A percentile compares a stretch with the other conserved stretches of the same genome.
Conservation (phyloP, 1,140 invertebrate species). For the Hycleus phaleratus region DNA sequence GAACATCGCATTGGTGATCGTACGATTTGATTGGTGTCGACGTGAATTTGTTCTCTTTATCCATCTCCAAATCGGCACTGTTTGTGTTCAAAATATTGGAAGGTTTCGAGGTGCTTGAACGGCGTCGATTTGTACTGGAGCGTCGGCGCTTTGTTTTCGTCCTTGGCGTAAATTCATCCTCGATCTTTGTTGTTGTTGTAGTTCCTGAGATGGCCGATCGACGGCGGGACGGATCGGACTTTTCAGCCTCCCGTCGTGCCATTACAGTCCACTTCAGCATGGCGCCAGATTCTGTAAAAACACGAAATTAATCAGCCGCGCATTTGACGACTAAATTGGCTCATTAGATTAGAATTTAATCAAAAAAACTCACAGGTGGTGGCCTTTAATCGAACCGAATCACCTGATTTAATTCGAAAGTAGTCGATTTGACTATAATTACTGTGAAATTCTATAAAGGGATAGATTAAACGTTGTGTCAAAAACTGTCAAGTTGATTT, state of each 20-base stretch:
- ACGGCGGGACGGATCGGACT: conserved; percentile 14
- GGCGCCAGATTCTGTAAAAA: too few species aligned
- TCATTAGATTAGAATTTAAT: too few species aligned
- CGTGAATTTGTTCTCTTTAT: conserved; percentile 39
- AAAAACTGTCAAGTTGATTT: conserved; percentile 3
- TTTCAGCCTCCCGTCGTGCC: conserved; percentile 22
- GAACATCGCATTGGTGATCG: conserved; percentile 27
- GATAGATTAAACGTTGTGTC: too few species aligned
- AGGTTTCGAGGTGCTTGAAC: conserved; percentile 20
- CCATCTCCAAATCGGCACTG: conserved; percentile 24
- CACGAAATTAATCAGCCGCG: too few species aligned
- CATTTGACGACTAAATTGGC: too few species aligned
- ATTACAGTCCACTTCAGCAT: conserved; percentile 40
- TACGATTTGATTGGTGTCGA: conserved; percentile 37
- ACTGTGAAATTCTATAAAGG: too few species aligned
- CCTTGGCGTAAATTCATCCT: conserved; percentile 9
- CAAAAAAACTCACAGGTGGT: not conserved
- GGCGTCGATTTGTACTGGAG: conserved; percentile 20
- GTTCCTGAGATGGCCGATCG: conserved; percentile 11
- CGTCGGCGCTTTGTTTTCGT: conserved; percentile 26
- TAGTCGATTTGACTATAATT: not conserved
- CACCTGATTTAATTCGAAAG: conserved; percentile 11
- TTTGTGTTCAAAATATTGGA: not conserved
- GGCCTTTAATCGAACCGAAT: conserved; percentile 1
- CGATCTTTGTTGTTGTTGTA: conserved; percentile 10